Evolutionary conservation across 1,140 invertebrate species (phyloP).

Genomic region (Littorina saxatilis): DNA sequence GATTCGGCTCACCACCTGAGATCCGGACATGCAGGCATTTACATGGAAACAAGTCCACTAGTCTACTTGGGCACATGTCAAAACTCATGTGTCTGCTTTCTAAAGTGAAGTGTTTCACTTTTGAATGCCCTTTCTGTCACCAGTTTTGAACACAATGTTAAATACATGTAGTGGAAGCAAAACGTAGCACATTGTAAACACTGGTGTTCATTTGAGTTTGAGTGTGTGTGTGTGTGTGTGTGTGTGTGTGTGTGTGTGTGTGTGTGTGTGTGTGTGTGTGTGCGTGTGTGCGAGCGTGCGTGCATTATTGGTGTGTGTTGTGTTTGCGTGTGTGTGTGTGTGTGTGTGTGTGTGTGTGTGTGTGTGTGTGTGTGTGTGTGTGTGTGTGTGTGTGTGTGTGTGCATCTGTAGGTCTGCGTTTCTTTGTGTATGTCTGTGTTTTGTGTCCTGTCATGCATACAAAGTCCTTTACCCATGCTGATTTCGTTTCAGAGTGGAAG

Average conservation of each 20-base stretch:
- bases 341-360: not conserved
- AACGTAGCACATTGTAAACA: not conserved
- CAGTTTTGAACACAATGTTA: too few species aligned
- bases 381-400: not conserved
- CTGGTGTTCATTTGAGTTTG: not conserved
- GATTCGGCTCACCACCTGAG: too few species aligned
- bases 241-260: constrained; percentile 1
- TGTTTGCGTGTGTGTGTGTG: not conserved
- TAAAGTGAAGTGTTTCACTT: too few species aligned
- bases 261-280: not conserved
- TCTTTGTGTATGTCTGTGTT: not conserved
- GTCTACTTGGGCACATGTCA: not conserved
- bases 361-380: not conserved
- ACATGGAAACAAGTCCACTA: not conserved
- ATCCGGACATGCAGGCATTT: not conserved
- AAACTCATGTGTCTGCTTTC: too few species aligned
- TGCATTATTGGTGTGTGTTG: not conserved
- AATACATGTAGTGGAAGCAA: not conserved
- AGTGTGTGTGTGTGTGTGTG: constrained; percentile 23
- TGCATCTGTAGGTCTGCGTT: too few species aligned
- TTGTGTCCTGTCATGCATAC: not conserved
- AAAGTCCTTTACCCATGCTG: not conserved
- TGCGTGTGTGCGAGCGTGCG: not conserved
- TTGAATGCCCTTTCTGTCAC: too few species aligned
- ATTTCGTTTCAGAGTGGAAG: constrained; percentile 44